Evolutionary conservation across 2,797 vertebrate genomes (phyloP), one percentile per base, ranked within the genome.

Genomic region (Falco concolor): DNA sequence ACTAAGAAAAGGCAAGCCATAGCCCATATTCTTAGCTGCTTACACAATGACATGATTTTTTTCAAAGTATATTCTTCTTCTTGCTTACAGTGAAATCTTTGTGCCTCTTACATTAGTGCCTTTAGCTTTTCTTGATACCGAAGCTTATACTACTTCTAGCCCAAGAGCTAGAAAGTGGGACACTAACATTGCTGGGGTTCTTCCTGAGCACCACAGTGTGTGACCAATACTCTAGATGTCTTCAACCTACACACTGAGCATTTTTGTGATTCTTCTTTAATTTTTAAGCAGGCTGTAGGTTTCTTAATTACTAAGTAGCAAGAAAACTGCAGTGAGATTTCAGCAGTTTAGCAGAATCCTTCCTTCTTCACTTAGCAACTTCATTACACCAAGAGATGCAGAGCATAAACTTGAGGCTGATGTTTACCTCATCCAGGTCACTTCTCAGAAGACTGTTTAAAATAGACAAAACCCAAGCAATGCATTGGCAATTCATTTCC

Each of bases 71-170:
- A 32, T 64, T 60, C 15, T 86, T 69, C 30, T 82, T 74, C 64
- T 80, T 89, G 30, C 63, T 87, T 77, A 56, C 17, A 63, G 40
- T 69, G 47, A 82, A 93, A 81, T 90, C 19, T 47, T 72, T 57
- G 75, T 95, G 74, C 87, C 91, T 95, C 70, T 88, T 86, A 63
- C 3, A 7, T 82, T 76, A 84, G 82, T 96, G 91, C 88, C 93
- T 95, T 95, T 76, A 60, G 56, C 5, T 47, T 89, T 91, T 74
- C 40, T 82, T 74, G 28, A 38, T 83, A 56, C 57, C 50, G 47
- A 85, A 93, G 74, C 8, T 45, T 57, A 74, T 36, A 36, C 25
- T 42, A 20, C 69, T 83, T 22, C 49, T 47, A 20, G 27, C 53
- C 42, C 61, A 14, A 60, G 72, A 77, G 24, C 65, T 63, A 89